Base-by-base conservation (phyloP, 2,888 invertebrate genomes). In the Troides oblongomaculatus region DNA sequence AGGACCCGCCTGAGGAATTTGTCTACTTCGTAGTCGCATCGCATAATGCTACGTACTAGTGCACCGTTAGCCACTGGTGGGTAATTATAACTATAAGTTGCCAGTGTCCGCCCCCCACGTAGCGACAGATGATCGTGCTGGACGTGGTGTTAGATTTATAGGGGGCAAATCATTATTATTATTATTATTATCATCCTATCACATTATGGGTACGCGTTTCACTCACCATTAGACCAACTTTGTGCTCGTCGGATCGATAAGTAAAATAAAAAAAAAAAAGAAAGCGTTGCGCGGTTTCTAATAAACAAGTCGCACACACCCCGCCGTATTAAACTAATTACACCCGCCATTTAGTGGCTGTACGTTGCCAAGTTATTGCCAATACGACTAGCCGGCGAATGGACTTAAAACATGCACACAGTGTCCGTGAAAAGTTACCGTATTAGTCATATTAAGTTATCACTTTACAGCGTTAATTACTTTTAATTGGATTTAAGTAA, bases 331-430 rank as follows among this genome's bases (percentile, higher is more conserved):
- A n/a, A 53, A 53, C 53, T 53, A 53, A 53, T 53, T 53, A 53
- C 53, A 53, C 53, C 18, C 18, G 53, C 53, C 53, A 53, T 18
- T 18, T n/a, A 53, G 53, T 17, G 53, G 53, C 53, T 1, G 53
- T 53, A 53, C 53, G 6, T n/a, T 53, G 53, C 57, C 57, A 58
- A 58, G 57, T 58, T 58, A 58, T 23, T 58, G 23, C 57, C 57
- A 21, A 25, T 58, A 23, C 57, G 57, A 58, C 57, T n/a, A 14
- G 12, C 7, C 14, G 23, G 14, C 23, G 14, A 58, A 58, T 58
- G 57, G 23, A 23, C 23, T 10, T 23, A 4, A 7, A 58, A 58
- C 57, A 58, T 58, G 57, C 57, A 58, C 53, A n/a, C 18, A 53
- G 6, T n/a, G 53, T 5, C n/a, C 18, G 18, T 53, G n/a, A 53